phyloP scores from a whole-genome alignment of 2,888 invertebrate species.

The Dyspetes luteomarginatus region DNA sequence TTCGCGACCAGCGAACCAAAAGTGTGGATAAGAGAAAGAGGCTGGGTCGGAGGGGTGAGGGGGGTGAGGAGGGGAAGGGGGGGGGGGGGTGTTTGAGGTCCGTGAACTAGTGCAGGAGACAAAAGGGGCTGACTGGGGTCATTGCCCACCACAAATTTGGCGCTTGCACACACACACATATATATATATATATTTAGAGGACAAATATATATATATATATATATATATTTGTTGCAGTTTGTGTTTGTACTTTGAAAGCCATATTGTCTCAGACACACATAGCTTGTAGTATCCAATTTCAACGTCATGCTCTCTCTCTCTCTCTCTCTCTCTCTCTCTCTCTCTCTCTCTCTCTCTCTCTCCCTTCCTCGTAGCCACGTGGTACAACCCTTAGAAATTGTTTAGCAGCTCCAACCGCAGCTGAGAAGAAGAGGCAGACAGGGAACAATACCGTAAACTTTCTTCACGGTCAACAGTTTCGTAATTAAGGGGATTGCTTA shows the following conservation, averaged over 20 bases:
- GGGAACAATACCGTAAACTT: conserved; percentile 42
- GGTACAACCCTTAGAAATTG: conserved; percentile 41
- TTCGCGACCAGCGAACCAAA: conserved; percentile 18
- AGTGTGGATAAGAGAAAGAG: too few relatives aligned
- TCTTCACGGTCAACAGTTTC: conserved; percentile 13
- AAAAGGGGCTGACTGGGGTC: conserved; percentile 44
- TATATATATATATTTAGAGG: too few relatives aligned
- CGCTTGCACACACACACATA: conserved; percentile 30
- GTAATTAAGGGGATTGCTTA: conserved; percentile 36
- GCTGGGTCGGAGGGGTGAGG: not conserved
- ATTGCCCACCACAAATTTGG: conserved; percentile 49
- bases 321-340: too few relatives aligned
- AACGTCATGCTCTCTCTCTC: not conserved
- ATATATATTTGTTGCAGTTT: not conserved
- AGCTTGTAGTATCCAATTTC: conserved; percentile 7
- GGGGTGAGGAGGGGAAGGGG: not conserved
- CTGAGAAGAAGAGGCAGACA: conserved; percentile 5
- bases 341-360: too few relatives aligned
- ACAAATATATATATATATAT: too few relatives aligned
- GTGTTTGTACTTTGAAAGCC: conserved; percentile 12
- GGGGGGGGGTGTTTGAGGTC: not conserved
- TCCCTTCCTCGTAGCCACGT: too few relatives aligned
- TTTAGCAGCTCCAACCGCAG: conserved; percentile 39
- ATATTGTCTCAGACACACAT: conserved; percentile 4
- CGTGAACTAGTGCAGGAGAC: conserved; percentile 29